These are phyloP conservation scores for Parazoanthus darwini DNA, from an alignment of 92 coral and sea anemone genomes.

Conservation along the genomic window DNA sequence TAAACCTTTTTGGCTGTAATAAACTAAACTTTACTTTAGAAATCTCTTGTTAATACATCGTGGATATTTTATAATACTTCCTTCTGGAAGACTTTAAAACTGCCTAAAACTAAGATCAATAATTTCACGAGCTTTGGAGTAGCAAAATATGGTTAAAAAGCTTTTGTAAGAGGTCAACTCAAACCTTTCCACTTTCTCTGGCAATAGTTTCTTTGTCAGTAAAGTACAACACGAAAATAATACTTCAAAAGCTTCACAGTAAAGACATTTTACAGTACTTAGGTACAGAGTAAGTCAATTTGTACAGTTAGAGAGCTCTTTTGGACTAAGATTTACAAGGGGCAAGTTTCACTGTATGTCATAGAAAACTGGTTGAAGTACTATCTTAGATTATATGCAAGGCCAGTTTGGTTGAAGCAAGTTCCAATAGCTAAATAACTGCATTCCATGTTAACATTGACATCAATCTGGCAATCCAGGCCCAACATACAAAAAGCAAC, in stretches of 20 bases:
- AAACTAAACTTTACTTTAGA: constrained; percentile 20
- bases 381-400: no score
- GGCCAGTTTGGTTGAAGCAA: no score
- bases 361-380: no score
- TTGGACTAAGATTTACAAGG: no score
- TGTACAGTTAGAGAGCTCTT: no score
- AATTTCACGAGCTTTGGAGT: background rate
- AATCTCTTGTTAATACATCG: background rate
- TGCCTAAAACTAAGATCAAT: background rate
- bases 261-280: no score
- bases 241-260: no score
- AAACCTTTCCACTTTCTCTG: background rate
- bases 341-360: no score
- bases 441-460: no score
- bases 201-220: background rate
- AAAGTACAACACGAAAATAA: background rate
- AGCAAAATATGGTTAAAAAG: constrained; percentile 9
- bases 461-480: no score
- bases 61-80: constrained; percentile 15
- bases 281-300: background rate
- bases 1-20: constrained; percentile 8
- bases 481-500: no score
- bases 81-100: constrained; percentile 7
- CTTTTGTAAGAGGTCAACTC: background rate
- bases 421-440: no score